These are phyloP conservation scores for Tympanoctomys barrerae DNA, from an alignment of 2,797 vertebrate genomes.

Conservation along the genomic window DNA sequence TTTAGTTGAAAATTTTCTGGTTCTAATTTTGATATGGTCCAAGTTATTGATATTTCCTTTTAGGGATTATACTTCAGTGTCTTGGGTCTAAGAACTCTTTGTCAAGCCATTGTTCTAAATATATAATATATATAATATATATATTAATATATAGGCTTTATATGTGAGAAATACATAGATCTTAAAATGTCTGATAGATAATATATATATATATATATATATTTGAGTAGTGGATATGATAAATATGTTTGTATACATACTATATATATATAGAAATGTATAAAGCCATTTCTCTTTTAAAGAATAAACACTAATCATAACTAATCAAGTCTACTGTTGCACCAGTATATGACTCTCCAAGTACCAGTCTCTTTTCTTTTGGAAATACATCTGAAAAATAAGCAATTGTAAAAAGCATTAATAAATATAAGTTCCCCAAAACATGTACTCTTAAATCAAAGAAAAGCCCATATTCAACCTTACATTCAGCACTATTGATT, in stretches of 20 bases:
- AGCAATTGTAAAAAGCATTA: background rate
- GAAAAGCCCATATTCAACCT: background rate
- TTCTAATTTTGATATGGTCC: background rate
- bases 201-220: background rate
- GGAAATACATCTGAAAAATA: slow-evolving; percentile 49
- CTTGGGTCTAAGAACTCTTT: background rate
- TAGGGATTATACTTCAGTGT: background rate
- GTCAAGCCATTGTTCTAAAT: background rate
- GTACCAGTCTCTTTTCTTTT: background rate
- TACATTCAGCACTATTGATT: background rate
- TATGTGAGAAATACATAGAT: background rate
- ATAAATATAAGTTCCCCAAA: background rate
- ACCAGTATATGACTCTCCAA: background rate
- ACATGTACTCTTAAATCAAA: background rate
- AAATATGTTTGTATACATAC: no score
- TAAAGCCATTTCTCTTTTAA: background rate
- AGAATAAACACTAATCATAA: background rate
- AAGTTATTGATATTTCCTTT: background rate
- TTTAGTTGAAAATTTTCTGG: background rate
- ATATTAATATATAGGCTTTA: background rate
- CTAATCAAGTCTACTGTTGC: background rate
- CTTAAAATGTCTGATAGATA: background rate
- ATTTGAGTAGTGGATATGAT: no score
- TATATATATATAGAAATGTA: background rate
- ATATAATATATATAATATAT: background rate